Evolutionary conservation across 1,140 invertebrate species (phyloP).

Genomic region (Nomia melanderi): DNA sequence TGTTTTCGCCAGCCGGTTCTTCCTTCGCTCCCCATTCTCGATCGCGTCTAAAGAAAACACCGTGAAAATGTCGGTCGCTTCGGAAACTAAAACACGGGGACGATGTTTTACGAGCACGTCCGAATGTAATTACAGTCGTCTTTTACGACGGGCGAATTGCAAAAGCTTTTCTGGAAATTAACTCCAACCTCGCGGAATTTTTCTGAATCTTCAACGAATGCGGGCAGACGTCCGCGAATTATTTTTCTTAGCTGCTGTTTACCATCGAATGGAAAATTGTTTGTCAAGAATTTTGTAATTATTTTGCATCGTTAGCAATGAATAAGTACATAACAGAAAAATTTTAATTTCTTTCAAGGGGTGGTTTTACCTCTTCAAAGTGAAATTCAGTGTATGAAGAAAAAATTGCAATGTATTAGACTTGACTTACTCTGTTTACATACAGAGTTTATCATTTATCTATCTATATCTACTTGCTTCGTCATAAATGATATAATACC

Average conservation of each 20-base stretch:
- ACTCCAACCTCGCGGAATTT: conserved; percentile 6
- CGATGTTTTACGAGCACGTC: conserved; percentile 17
- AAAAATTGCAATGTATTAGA: too few species aligned
- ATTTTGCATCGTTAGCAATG: too few species aligned
- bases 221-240: neutral
- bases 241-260: neutral
- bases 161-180: conserved; percentile 32
- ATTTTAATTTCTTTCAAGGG: too few species aligned
- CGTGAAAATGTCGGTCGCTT: neutral
- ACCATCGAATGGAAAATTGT: neutral
- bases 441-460: too few species aligned
- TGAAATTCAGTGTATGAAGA: too few species aligned
- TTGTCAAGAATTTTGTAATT: too few species aligned
- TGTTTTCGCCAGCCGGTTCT: conserved; percentile 1
- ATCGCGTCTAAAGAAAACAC: conserved; percentile 46
- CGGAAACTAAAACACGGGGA: neutral
- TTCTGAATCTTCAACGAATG: neutral
- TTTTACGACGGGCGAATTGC: conserved; percentile 21
- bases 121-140: conserved; percentile 14
- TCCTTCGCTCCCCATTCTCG: neutral
- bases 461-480: too few species aligned
- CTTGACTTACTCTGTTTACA: too few species aligned
- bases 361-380: too few species aligned
- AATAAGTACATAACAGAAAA: too few species aligned
- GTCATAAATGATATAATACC: too few species aligned